Evolutionary conservation across 2,888 invertebrate genomes (phyloP).

Genomic region (Loripinus fragilis): DNA sequence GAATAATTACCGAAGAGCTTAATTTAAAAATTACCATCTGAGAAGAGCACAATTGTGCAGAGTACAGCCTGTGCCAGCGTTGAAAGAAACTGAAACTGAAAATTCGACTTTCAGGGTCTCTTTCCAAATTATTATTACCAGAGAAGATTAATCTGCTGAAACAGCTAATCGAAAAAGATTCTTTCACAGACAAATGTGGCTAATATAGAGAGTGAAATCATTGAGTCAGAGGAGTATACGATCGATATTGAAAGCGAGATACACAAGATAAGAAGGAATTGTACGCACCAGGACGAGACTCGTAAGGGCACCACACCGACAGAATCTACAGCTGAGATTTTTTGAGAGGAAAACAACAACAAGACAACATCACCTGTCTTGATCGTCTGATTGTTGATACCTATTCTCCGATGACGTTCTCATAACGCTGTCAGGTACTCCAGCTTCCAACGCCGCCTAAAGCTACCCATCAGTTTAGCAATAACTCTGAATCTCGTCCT

Average conservation of each 20-base stretch:
- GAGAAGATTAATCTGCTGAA: not conserved
- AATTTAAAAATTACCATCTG: no score
- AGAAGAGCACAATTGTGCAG: no score
- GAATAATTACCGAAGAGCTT: no score
- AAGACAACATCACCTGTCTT: no score
- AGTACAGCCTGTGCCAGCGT: no score
- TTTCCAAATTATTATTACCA: no score
- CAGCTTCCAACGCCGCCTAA: slow-evolving; percentile 37
- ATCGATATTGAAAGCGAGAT: not conserved
- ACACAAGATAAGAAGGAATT: not conserved
- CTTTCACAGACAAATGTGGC: not conserved
- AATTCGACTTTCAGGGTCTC: no score
- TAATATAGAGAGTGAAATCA: slow-evolving; percentile 1
- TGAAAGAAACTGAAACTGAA: no score
- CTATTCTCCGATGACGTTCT: slow-evolving; percentile 10
- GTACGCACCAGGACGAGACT: not conserved
- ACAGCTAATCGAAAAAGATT: slow-evolving; percentile 8
- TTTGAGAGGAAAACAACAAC: slow-evolving; percentile 2
- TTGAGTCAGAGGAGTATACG: not conserved
- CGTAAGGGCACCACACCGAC: not conserved
- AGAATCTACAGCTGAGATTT: not conserved
- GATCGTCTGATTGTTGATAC: slow-evolving; percentile 24
- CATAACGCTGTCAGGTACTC: slow-evolving; percentile 33
- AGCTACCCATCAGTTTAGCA: slow-evolving; percentile 29
- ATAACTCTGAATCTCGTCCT: not conserved